Percentiles rank a stretch among this genome's conserved stretches.
Evolutionary conservation across 2,888 invertebrate species (phyloP).

Genomic region (Melinaea menophilus): DNA sequence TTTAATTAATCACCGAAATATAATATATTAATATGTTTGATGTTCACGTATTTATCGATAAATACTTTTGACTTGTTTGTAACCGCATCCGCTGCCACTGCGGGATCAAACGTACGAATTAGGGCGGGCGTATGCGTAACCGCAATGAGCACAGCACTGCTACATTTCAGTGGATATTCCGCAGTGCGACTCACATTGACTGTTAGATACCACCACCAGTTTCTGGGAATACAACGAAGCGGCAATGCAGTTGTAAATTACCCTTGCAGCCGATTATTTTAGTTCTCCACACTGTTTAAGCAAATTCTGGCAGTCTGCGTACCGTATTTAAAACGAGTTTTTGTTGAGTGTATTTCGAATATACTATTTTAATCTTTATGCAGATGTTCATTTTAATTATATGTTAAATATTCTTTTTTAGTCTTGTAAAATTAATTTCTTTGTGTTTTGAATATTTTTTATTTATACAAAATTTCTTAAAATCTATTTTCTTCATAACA

Average conservation of each 20-base stretch:
- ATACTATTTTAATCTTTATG: too few species aligned
- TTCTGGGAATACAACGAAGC: slow-evolving; percentile 21
- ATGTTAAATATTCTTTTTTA: too few species aligned
- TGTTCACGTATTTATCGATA: slow-evolving; percentile 6
- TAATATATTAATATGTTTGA: slow-evolving; percentile 12
- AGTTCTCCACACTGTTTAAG: slow-evolving; percentile 16
- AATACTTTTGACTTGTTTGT: slow-evolving; percentile 21
- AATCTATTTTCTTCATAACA: too few species aligned
- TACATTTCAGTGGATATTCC: slow-evolving; percentile 42
- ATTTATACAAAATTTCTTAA: too few species aligned
- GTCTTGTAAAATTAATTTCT: too few species aligned
- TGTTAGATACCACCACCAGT: slow-evolving; percentile 29
- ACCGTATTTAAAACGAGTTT: too few species aligned
- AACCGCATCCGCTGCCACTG: slow-evolving; percentile 24
- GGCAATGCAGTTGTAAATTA: slow-evolving; percentile 27
- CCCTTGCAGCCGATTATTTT: slow-evolving; percentile 13
- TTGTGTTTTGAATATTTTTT: too few species aligned
- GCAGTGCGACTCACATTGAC: slow-evolving; percentile 47
- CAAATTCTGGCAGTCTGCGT: slow-evolving; percentile 2
- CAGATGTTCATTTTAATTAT: too few species aligned
- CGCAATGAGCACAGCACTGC: slow-evolving; percentile 34
- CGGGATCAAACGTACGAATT: slow-evolving; percentile 28
- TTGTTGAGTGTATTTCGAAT: too few species aligned
- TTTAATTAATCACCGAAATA: slow-evolving; percentile 1
- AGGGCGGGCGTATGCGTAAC: slow-evolving; percentile 29